Evolutionary conservation across 2,797 vertebrate genomes (phyloP), one percentile per base, ranked within the genome.

Genomic region (Hafferia zeledoni): DNA sequence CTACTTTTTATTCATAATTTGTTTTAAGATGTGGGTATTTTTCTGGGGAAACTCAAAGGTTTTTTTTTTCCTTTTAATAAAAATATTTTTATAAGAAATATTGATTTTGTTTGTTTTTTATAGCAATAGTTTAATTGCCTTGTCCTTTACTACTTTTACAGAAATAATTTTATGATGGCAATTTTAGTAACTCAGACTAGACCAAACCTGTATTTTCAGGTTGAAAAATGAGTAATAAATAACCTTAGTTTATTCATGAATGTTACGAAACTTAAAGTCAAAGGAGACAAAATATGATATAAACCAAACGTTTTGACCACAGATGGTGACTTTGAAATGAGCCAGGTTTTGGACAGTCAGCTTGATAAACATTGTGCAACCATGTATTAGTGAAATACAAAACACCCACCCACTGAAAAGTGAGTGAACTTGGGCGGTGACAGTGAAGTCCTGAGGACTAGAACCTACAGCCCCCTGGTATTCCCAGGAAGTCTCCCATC

Each of bases 101-200:
- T 8, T 43, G 6, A 17, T 47, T 52, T 63, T 59, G 0, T 9
- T 23, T 33, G 69, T 41, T 41, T 61, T 41, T 14, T 0, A 1
- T 46, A 52, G 1, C 1, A 52, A 1, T 25, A 24, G 0, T 33
- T 81, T 71, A 2, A 57, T 43, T 90, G 3, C 2, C 8, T 74
- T 56, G 3, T 16, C 75, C 30, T 75, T 50, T 80, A 27, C 3
- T 69, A 14, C 6, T 69, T 63, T 59, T 80, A 15, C 6, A 44
- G 31, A 46, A 91, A 72, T 39, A 47, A 46, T 83, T 69, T 52
- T 67, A 23, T 53, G 11, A 53, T 43, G 11, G 7, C 2, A 50
- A 5, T 31, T 80, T 87, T 35, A 88, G 37, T 63, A 75, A 61
- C 5, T 4, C 27, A 77, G 43, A 49, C 20, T 30, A 18, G 15